Evolutionary conservation across 2,797 vertebrate genomes (phyloP).

Genomic region (Gephyroberyx darwinii): DNA sequence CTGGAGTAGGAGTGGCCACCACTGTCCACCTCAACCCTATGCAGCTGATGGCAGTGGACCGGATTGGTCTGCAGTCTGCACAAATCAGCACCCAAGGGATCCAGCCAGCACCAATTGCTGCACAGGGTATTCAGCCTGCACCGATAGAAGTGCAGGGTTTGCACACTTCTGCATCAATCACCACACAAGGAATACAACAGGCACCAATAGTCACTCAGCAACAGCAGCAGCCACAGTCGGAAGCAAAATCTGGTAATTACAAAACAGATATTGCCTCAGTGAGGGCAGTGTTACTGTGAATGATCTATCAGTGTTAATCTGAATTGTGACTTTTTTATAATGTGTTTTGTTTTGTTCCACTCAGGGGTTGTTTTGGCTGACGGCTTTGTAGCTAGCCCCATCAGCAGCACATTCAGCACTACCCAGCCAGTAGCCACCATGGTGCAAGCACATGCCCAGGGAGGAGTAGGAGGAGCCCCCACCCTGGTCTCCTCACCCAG

Average conservation of each 20-base stretch:
- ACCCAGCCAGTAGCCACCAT: slow-evolving; percentile 91
- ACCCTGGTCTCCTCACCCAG: slow-evolving; percentile 93
- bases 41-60: slow-evolving; percentile 98
- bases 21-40: slow-evolving; percentile 97
- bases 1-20: slow-evolving; percentile 93
- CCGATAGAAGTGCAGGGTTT: slow-evolving; percentile 91
- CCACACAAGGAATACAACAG: slow-evolving; percentile 90
- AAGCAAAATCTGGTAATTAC: slow-evolving; percentile 89
- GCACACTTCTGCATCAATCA: slow-evolving; percentile 88
- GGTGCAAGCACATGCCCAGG: slow-evolving; percentile 93
- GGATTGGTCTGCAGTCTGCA: slow-evolving; percentile 91
- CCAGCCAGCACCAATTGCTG: slow-evolving; percentile 88
- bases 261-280: background rate
- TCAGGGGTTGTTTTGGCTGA: slow-evolving; percentile 92
- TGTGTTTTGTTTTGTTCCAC: slow-evolving; percentile 21
- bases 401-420: slow-evolving; percentile 90
- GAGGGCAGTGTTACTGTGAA: background rate
- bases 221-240: slow-evolving; percentile 84
- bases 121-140: slow-evolving; percentile 92
- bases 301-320: background rate
- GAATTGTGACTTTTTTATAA: slow-evolving; percentile 4
- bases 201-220: slow-evolving; percentile 81
- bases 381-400: slow-evolving; percentile 92
- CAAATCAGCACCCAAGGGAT: slow-evolving; percentile 94
- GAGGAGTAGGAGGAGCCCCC: slow-evolving; percentile 84